Percentiles rank a stretch among this genome's conserved stretches.
Evolutionary conservation across 2,797 vertebrate genomes (phyloP).

Genomic region (Passerculus sandwichensis): DNA sequence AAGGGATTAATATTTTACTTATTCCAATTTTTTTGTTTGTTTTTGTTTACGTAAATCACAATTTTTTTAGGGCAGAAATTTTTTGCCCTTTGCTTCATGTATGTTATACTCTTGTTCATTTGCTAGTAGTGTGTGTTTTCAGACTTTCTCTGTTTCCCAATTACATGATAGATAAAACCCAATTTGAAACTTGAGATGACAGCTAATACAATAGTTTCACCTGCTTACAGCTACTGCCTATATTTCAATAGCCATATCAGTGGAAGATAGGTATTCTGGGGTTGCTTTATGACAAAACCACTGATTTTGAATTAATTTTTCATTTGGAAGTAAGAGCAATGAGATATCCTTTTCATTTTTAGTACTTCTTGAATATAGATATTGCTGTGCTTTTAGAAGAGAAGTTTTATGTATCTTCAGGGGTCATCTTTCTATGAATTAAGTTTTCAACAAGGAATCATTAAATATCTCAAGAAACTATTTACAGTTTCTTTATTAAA

Average conservation of each 20-base stretch:
- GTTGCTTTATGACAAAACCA: background rate
- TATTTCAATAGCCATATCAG: background rate
- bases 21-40: background rate
- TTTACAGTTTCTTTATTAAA: background rate
- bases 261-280: background rate
- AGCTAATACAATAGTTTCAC: background rate
- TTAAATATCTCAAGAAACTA: background rate
- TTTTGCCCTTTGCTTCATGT: background rate
- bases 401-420: background rate
- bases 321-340: background rate
- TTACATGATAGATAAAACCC: background rate
- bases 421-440: background rate
- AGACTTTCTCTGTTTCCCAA: background rate
- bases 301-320: background rate
- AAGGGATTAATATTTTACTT: background rate
- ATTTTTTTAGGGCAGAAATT: background rate
- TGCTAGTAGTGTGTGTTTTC: background rate
- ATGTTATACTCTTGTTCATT: background rate
- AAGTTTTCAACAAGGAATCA: background rate
- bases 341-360: background rate
- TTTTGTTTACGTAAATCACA: background rate
- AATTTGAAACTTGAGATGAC: background rate
- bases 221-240: background rate
- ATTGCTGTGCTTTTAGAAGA: background rate
- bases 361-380: background rate